Percentiles rank a stretch among this genome's conserved stretches.
Conservation (phyloP, 2,797 vertebrate species). For the Tangara arthus region DNA sequence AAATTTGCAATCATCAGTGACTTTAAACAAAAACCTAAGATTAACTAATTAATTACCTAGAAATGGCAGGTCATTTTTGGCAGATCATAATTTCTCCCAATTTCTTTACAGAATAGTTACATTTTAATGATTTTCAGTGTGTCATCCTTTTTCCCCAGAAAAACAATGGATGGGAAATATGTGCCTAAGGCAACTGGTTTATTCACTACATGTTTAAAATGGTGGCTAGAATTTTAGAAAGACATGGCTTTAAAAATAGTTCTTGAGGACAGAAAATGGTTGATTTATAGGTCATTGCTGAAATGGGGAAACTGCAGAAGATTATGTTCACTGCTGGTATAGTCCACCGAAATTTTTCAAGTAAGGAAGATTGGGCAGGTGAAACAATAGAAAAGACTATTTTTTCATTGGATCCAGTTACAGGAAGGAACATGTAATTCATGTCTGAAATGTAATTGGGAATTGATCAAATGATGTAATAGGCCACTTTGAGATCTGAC, state of each 20-base stretch:
- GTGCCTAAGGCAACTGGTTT: background rate
- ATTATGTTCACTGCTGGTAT: background rate
- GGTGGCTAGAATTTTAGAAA: constrained; percentile 7
- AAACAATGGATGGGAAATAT: background rate
- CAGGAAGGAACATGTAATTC: background rate
- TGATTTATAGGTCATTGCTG: background rate
- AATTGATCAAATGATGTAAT: background rate
- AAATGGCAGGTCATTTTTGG: background rate
- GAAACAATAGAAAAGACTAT: background rate
- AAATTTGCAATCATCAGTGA: background rate
- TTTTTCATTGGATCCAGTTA: background rate
- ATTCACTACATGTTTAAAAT: background rate
- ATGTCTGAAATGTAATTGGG: background rate
- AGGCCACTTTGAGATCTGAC: background rate
- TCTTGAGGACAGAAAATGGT: background rate
- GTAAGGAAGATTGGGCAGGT: background rate
- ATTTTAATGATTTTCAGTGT: background rate
- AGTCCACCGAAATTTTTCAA: background rate
- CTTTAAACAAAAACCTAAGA: background rate
- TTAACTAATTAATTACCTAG: background rate
- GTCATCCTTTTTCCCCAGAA: background rate
- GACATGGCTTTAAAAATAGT: background rate
- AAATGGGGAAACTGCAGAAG: background rate
- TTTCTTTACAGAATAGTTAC: background rate
- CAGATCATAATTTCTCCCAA: background rate